Percentiles rank a stretch among this genome's conserved stretches.
phyloP scores from a whole-genome alignment of 2,113 vertebrate genomes.

The Bubo bubo region DNA sequence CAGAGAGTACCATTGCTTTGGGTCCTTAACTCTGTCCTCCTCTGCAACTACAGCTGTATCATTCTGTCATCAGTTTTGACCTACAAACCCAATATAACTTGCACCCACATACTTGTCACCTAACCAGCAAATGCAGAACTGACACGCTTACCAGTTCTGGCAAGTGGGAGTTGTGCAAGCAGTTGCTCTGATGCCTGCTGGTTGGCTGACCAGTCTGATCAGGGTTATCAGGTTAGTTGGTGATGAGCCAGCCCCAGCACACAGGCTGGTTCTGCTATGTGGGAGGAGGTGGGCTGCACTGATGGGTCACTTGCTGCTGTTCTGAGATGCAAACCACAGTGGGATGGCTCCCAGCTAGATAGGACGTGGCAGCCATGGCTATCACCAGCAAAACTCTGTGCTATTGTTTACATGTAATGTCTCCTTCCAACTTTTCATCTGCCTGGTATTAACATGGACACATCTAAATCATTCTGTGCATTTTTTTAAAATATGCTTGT shows the following conservation, averaged over 20 bases:
- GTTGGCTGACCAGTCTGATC: rapidly evolving
- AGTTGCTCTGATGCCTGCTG: background rate
- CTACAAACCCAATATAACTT: background rate
- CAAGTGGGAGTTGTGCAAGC: background rate
- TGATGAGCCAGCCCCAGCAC: background rate
- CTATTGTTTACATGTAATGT: rapidly evolving
- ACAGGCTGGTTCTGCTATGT: background rate
- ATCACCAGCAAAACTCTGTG: background rate
- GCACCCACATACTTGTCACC: background rate
- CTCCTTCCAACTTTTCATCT: background rate
- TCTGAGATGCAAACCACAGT: background rate
- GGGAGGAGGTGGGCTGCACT: too few species aligned
- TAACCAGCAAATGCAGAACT: background rate
- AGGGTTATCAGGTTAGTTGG: background rate
- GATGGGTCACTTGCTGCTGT: background rate
- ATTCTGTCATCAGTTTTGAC: background rate
- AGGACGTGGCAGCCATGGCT: background rate
- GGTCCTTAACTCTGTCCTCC: background rate
- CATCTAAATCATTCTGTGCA: background rate
- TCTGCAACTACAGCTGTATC: background rate
- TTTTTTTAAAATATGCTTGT: background rate
- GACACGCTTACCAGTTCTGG: background rate
- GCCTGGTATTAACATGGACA: background rate
- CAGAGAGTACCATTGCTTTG: background rate
- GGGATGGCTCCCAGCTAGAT: too few species aligned